Evolutionary conservation across 1,140 invertebrate species (phyloP), one percentile per base, ranked within the genome.

Genomic region (Stegodyphus mimosarum): DNA sequence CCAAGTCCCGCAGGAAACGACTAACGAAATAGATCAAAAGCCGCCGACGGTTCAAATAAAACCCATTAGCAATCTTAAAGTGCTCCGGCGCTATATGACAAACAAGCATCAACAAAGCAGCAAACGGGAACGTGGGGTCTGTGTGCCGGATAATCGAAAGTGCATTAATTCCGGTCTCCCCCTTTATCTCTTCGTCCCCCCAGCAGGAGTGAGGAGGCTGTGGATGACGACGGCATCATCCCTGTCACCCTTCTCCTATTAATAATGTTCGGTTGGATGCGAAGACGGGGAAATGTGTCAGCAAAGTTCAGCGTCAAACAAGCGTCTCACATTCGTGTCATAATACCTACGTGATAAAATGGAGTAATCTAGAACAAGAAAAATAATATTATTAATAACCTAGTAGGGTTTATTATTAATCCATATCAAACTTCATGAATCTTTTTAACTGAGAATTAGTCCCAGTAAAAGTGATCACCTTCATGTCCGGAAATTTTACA

Each of bases 21-120:
- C 80, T 72, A 81, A 81, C 67, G 55, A 72, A 71, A 52, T 67
- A 74, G 80, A 83, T 83, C 80, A 83, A 83, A 83, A 83, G 80
- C 80, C 80, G 80, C 80, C 71, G 80, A 72, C 78, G 51, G 67
- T 81, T 72, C 69, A 63, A 83, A 83, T 74, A 83, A 66, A 83
- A 83, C 17, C 80, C 80, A 83, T 83, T 83, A 83, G 80, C 60
- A 60, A 63, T 71, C 70, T 6, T 66, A 66, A 83, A 83, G 80
- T 74, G 49, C 79, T 11, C 77, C 7, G 50, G 75, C 75, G 55
- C 55, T 9, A 60, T 78, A 67, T 50, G 71, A 74, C 80, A 74
- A 81, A 72, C 78, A 81, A 72, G 69, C 78, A 81, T 60, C 67
- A 83, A 77, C 69, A 67, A 63, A 60, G 49, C 63, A 60, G 49